Percentiles rank a stretch among this genome's conserved stretches.
These are phyloP conservation scores for Adoxophyes honmai DNA, from an alignment of 1,140 invertebrate genomes.

Conservation along the genomic window DNA sequence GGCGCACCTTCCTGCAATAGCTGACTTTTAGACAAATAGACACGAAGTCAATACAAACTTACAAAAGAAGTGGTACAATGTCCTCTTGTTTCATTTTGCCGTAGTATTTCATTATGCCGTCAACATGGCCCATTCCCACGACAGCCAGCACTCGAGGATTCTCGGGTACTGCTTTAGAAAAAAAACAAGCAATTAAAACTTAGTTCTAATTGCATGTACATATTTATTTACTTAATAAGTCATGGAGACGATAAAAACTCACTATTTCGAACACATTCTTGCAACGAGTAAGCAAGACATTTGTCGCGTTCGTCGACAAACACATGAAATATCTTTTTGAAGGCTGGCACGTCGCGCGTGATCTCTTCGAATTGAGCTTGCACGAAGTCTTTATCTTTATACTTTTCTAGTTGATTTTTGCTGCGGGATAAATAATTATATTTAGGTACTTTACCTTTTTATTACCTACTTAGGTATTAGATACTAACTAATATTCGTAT, in stretches of 20 bases:
- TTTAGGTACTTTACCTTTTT: too few relatives aligned
- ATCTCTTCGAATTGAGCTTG: conserved; percentile 94
- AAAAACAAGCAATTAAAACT: not conserved
- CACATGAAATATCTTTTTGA: conserved; percentile 85
- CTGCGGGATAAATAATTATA: conserved; percentile 65
- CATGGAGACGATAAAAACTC: conserved; percentile 31
- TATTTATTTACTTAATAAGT: not conserved
- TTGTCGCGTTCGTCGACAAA: conserved; percentile 96
- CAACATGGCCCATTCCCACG: conserved; percentile 94
- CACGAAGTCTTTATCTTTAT: conserved; percentile 93
- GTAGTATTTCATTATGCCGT: conserved; percentile 91
- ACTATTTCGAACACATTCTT: conserved; percentile 78
- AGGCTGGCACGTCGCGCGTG: conserved; percentile 91
- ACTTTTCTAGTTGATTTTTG: conserved; percentile 92
- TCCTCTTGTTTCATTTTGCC: conserved; percentile 80
- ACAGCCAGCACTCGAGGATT: conserved; percentile 88
- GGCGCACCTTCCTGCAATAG: too few relatives aligned
- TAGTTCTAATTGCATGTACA: not conserved
- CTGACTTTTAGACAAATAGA: not conserved
- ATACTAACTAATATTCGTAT: too few relatives aligned
- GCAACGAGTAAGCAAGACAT: conserved; percentile 92
- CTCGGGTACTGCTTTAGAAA: conserved; percentile 29
- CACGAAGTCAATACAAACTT: conserved; percentile 28
- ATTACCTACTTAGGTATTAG: too few relatives aligned
- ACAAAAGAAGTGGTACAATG: conserved; percentile 63